phyloP scores from a whole-genome alignment of 1,140 invertebrate genomes.

The Cydia amplana region DNA sequence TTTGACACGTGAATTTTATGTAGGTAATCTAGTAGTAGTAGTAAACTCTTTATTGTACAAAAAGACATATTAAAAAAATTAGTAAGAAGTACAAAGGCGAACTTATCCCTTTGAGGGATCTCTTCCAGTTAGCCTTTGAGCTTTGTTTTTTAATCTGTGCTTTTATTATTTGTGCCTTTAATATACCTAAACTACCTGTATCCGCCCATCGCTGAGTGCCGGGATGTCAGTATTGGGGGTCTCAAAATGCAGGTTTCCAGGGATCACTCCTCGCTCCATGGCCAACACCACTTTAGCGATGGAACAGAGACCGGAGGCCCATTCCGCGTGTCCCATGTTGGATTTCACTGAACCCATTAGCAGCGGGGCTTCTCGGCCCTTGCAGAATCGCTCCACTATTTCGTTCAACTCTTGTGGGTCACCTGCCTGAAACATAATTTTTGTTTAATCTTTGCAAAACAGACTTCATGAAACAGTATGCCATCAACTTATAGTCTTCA shows the following conservation, averaged over 20 bases:
- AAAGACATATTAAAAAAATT: too few species aligned
- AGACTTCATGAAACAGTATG: too few species aligned
- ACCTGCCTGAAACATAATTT: slow-evolving; percentile 81
- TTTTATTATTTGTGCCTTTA: too few species aligned
- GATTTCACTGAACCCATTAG: slow-evolving; percentile 97
- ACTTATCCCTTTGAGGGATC: too few species aligned
- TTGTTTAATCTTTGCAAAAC: too few species aligned
- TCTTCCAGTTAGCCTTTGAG: too few species aligned
- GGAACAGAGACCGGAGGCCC: slow-evolving; percentile 94
- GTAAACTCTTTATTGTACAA: too few species aligned
- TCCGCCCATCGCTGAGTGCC: slow-evolving; percentile 89
- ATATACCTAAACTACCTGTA: slow-evolving; percentile 87
- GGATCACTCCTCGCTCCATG: slow-evolving; percentile 93
- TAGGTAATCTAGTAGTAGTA: too few species aligned
- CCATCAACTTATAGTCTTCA: too few species aligned
- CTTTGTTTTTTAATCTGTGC: too few species aligned
- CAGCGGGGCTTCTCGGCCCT: slow-evolving; percentile 88
- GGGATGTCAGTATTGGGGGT: slow-evolving; percentile 94
- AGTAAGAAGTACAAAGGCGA: too few species aligned
- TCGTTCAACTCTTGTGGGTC: slow-evolving; percentile 98
- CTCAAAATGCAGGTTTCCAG: slow-evolving; percentile 94
- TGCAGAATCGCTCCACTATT: slow-evolving; percentile 95
- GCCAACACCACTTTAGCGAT: slow-evolving; percentile 93
- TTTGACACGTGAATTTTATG: too few species aligned
- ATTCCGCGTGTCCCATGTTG: slow-evolving; percentile 98